Evolutionary conservation across 2,797 vertebrate species (phyloP), one percentile per base, ranked within the genome.

Genomic region (Bovichtus diacanthus): DNA sequence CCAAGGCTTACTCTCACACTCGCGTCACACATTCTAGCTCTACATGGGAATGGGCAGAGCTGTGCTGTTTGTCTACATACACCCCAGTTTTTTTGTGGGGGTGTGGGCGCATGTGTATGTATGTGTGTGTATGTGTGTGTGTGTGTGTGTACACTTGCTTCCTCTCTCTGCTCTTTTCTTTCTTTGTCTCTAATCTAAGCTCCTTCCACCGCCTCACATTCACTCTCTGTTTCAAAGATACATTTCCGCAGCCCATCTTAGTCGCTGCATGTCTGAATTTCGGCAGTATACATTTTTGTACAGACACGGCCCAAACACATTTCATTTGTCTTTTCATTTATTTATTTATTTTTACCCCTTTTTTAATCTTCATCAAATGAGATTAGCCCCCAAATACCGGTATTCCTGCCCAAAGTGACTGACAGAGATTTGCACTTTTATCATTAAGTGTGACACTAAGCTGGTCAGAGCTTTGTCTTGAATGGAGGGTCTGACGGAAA

Each of bases 341-440:
- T 29, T 54, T 46, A 21, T 38, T 70, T 74, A 70, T 56, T 61
- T 60, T n/a, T 10, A 61, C 51, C 59, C 46, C 79, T 80, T 91
- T 90, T 92, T 90, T 92, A 92, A 90, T 93, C 90, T 88, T 93
- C 91, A 97, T 96, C 96, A 97, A 98, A 99, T 97, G 95, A 97
- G 97, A 98, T 98, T 98, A 98, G 95, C 94, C 62, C 92, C 94
- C 93, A 31, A 90, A 96, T 96, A 96, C 95, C 95, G 95, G 96
- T 97, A 96, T 96, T 95, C 93, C 93, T 95, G 94, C 88, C 90
- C 94, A 92, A 92, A 91, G 88, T 97, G 97, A 98, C 94, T 98
- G 98, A 97, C 97, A 97, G 96, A 96, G 96, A 96, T 96, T 97
- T 97, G 97, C 96, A 96, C 96, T 96, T 97, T 97, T 96, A 97